phyloP scores from a whole-genome alignment of 2,113 vertebrate genomes.

The Syrrhaptes paradoxus region DNA sequence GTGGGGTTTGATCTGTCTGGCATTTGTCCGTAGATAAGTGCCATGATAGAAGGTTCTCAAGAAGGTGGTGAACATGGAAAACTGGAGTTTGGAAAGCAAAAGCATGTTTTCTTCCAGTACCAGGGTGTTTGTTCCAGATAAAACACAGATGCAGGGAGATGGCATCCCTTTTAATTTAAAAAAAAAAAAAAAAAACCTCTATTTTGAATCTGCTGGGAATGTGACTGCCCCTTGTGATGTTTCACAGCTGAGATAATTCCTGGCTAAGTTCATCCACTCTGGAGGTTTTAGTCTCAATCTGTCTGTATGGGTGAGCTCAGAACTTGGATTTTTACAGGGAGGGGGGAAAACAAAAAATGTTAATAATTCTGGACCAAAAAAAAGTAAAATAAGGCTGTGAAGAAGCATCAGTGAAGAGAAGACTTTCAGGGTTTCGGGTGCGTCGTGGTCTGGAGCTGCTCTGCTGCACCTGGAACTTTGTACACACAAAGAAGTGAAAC shows the following conservation, averaged over 20 bases:
- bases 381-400: neutral
- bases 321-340: neutral
- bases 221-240: slow-evolving; percentile 40
- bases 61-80: neutral
- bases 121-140: neutral
- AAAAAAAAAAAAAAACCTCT: neutral
- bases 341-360: neutral
- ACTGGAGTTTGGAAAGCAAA: neutral
- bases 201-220: slow-evolving; percentile 42
- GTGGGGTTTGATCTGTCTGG: neutral
- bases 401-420: neutral
- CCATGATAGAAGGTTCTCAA: neutral
- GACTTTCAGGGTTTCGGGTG: neutral
- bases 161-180: neutral
- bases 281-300: neutral
- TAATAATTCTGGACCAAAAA: neutral
- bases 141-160: neutral
- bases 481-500: neutral
- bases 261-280: slow-evolving; percentile 20
- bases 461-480: neutral
- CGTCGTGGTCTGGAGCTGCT: neutral
- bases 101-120: neutral
- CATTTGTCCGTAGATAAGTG: neutral
- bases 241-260: slow-evolving; percentile 49
- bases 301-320: neutral